A percentile compares a stretch with the other conserved stretches of the same genome.
Evolutionary conservation across 2,888 invertebrate genomes (phyloP).

Genomic region (Lydus trimaculatus): DNA sequence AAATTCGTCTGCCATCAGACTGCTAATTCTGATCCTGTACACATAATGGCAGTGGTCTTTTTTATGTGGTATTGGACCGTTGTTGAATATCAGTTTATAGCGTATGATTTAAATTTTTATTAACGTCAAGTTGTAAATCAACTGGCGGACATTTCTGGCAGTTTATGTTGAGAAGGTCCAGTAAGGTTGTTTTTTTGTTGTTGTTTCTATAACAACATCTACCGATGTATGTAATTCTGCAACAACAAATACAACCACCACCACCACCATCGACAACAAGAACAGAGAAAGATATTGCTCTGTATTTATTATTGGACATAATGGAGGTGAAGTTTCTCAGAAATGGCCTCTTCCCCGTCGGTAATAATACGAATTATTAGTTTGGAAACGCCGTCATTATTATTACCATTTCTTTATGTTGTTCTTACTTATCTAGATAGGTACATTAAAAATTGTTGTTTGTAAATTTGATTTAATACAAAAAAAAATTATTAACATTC

Average conservation of each 20-base stretch:
- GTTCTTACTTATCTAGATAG: background rate
- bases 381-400: background rate
- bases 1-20: background rate
- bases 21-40: background rate
- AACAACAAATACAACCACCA: constrained; percentile 15
- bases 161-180: constrained; percentile 32
- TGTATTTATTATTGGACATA: constrained; percentile 9
- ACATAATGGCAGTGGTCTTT: background rate
- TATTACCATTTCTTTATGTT: background rate
- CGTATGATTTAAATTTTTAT: constrained; percentile 58
- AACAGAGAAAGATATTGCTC: constrained; percentile 12
- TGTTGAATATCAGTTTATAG: constrained; percentile 55
- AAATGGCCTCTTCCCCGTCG: background rate
- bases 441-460: background rate
- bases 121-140: constrained; percentile 55
- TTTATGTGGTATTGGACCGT: constrained; percentile 20
- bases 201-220: constrained; percentile 19
- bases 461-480: background rate
- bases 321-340: constrained; percentile 11
- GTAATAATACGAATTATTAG: constrained; percentile 7
- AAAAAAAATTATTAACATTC: background rate
- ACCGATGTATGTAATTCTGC: constrained; percentile 19
- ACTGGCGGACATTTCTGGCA: constrained; percentile 42
- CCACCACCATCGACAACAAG: too few species aligned
- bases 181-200: constrained; percentile 23